Conservation (phyloP, 2,113 vertebrate genomes). For the Ursus arctos region DNA sequence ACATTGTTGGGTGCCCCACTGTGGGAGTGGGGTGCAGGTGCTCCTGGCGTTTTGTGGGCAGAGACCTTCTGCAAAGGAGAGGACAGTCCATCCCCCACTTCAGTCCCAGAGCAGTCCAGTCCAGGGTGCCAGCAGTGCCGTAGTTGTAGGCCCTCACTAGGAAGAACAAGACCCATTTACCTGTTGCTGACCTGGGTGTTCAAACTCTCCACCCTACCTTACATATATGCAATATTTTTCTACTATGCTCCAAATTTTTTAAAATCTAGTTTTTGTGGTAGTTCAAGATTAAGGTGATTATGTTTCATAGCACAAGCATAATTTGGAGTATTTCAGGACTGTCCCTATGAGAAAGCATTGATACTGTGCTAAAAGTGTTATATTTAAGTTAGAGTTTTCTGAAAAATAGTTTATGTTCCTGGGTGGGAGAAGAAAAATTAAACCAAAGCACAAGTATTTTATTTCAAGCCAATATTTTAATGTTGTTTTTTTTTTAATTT, state of each 20-base stretch:
- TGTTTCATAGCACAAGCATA: not conserved
- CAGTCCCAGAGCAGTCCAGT: not conserved
- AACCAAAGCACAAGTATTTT: slow-evolving; percentile 56
- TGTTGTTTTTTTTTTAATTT: slow-evolving; percentile 59
- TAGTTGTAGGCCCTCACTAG: not conserved
- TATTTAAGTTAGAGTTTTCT: slow-evolving; percentile 17
- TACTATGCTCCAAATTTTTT: not conserved
- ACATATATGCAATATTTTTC: not conserved
- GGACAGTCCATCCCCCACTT: not conserved
- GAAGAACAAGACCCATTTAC: not conserved
- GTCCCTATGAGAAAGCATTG: not conserved
- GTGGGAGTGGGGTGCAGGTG: not conserved
- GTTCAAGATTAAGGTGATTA: slow-evolving; percentile 16
- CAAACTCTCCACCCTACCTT: not conserved
- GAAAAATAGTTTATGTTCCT: slow-evolving; percentile 7
- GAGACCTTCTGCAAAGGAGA: not conserved
- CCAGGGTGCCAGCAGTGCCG: not conserved
- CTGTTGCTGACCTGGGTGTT: not conserved
- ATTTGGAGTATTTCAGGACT: not conserved
- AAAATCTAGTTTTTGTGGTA: slow-evolving; percentile 30
- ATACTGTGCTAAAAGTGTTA: slow-evolving; percentile 1
- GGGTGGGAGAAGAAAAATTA: not conserved
- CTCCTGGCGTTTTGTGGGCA: not conserved
- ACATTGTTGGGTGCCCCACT: not conserved
- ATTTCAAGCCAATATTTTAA: slow-evolving; percentile 77